A percentile compares a stretch with the other conserved stretches of the same genome.
phyloP scores from a whole-genome alignment of 2,113 vertebrate species.

The Erythrolamprus reginae region DNA sequence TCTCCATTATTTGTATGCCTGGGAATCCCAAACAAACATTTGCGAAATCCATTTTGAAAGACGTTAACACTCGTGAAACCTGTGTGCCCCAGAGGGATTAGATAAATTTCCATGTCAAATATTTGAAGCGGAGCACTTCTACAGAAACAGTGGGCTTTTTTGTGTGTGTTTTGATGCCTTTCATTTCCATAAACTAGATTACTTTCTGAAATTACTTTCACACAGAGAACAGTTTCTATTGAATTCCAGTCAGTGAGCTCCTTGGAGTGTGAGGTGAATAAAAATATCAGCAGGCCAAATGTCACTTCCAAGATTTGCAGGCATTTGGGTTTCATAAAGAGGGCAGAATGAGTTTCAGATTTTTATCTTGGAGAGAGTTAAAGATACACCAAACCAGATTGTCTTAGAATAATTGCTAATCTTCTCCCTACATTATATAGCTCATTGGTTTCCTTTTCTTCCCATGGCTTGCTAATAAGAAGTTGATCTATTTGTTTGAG shows the following conservation, averaged over 20 bases:
- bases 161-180: slow-evolving; percentile 77
- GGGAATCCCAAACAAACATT: slow-evolving; percentile 78
- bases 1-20: slow-evolving; percentile 76
- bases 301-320: slow-evolving; percentile 50
- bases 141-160: slow-evolving; percentile 74
- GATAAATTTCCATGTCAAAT: slow-evolving; percentile 86
- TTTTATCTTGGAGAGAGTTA: slow-evolving; percentile 60
- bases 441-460: slow-evolving; percentile 48
- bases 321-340: slow-evolving; percentile 48
- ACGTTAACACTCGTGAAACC: slow-evolving; percentile 80
- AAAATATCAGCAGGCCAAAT: slow-evolving; percentile 62
- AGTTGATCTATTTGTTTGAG: slow-evolving; percentile 58
- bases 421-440: slow-evolving; percentile 57
- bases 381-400: slow-evolving; percentile 44
- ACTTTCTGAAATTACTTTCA: slow-evolving; percentile 86
- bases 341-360: slow-evolving; percentile 59
- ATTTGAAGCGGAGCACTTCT: slow-evolving; percentile 81
- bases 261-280: slow-evolving; percentile 80
- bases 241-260: slow-evolving; percentile 80
- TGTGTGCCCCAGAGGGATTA: slow-evolving; percentile 79
- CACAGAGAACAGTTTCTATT: slow-evolving; percentile 80
- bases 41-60: slow-evolving; percentile 82
- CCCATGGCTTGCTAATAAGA: slow-evolving; percentile 66
- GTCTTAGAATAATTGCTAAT: slow-evolving; percentile 63
- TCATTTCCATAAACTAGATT: slow-evolving; percentile 88